Conservation (phyloP, 2,888 invertebrate genomes). For the Eupelmus urozonus region DNA sequence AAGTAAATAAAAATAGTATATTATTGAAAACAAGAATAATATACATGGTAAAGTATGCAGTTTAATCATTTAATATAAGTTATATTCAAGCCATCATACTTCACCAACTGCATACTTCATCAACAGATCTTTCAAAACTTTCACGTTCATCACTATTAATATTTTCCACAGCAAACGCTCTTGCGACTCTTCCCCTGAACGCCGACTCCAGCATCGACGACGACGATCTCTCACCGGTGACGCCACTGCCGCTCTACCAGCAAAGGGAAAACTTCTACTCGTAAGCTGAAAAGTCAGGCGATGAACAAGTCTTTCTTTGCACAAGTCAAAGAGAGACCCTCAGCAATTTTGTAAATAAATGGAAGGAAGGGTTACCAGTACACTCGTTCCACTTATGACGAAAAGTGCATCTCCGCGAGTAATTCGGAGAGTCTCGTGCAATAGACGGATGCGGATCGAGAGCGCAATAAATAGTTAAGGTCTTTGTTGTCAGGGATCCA, state of each 20-base stretch:
- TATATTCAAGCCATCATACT: no score
- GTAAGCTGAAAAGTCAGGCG: conserved; percentile 62
- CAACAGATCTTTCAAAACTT: no score
- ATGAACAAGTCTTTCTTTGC: not conserved
- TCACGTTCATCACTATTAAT: no score
- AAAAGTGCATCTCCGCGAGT: not conserved
- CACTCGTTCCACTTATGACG: not conserved
- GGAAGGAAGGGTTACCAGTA: conserved; percentile 40
- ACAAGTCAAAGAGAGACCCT: no score
- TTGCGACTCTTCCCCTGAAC: conserved; percentile 84
- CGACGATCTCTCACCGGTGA: conserved; percentile 87
- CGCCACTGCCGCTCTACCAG: conserved; percentile 90
- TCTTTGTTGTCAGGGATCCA: conserved; percentile 2
- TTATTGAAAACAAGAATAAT: no score
- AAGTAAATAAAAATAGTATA: no score
- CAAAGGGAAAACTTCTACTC: conserved; percentile 90
- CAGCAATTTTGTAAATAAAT: conserved; percentile 40
- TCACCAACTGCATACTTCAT: no score
- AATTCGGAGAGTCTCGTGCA: conserved; percentile 16
- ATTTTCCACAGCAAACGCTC: conserved; percentile 83
- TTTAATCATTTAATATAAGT: no score
- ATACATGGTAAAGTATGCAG: no score
- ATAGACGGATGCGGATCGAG: conserved; percentile 28
- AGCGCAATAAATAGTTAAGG: conserved; percentile 6
- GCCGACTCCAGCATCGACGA: conserved; percentile 81